Base-by-base conservation (phyloP, 1,140 invertebrate genomes). In the Forficula auricularia region DNA sequence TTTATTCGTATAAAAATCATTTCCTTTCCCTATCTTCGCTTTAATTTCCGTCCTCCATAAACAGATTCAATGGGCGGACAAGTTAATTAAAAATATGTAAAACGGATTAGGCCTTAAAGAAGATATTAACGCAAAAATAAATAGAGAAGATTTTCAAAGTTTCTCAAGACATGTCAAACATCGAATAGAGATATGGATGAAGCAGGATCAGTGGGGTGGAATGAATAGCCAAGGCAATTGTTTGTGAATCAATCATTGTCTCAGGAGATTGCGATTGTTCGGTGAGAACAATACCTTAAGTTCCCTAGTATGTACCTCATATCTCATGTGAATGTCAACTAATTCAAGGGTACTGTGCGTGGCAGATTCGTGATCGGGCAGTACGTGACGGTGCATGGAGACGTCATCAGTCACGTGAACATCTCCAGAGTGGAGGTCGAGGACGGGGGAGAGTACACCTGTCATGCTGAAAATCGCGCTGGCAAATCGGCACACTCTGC, bases 371-470 rank as follows among this genome's bases (percentile, higher is more conserved):
- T 79, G 54, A 79, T 84, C 52, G 81, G 82, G 19, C 79, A 83
- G 55, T 84, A 82, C 59, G 75, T 81, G 37, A 84, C 79, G 7
- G 70, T 75, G 7, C 75, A 82, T 53, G 82, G 82, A 33, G 82
- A 87, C 60, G 81, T 87, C 45, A 79, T 85, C 56, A 84, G 81
- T 57, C 82, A 84, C 61, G 77, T 86, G 45, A 89, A 89, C 63
- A 85, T 90, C 50, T 82, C 77, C 47, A 73, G 77, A 49, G 79
- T 86, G 33, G 72, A 74, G 61, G 77, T 87, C 3, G 76, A 83
- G 56, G 83, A 88, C 56, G 85, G 85, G n/a, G 86, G 86, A 2
- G 77, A 83, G 56, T 89, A 86, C 62, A 72, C 72, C 33, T 91
- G 87, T 57, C 73, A 67, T 2, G 82, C 82, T 1, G 73, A 75